Evolutionary conservation across 2,888 invertebrate genomes (phyloP).

Genomic region (Linnaemya tessellans): DNA sequence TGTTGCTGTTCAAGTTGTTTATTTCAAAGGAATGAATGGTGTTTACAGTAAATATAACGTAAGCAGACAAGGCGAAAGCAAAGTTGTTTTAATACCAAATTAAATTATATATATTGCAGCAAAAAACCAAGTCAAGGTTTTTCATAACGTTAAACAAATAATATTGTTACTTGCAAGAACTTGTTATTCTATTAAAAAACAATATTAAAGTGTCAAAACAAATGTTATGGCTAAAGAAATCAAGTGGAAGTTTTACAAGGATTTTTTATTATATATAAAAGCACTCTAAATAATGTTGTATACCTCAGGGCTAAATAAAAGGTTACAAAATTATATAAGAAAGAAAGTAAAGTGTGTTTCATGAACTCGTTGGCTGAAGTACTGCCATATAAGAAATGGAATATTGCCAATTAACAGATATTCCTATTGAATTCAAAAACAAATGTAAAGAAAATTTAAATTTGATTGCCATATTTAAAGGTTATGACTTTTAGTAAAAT

Average conservation of each 20-base stretch:
- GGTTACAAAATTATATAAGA: slow-evolving; percentile 5
- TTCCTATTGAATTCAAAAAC: not conserved
- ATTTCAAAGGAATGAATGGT: slow-evolving; percentile 29
- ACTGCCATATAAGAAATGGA: not conserved
- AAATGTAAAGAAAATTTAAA: not conserved
- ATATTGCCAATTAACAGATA: slow-evolving; percentile 25
- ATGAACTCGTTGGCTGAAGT: not conserved
- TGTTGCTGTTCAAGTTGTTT: not conserved
- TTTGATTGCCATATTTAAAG: not conserved
- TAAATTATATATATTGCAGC: slow-evolving; percentile 26
- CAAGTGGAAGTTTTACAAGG: slow-evolving; percentile 58
- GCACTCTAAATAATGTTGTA: not conserved
- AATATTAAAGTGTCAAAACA: slow-evolving; percentile 62
- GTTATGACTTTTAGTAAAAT: not conserved
- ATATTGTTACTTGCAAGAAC: slow-evolving; percentile 1
- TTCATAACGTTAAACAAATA: not conserved
- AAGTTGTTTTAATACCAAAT: slow-evolving; percentile 30
- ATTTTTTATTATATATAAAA: slow-evolving; percentile 26
- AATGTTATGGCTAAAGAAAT: slow-evolving; percentile 50
- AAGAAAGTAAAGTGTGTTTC: not conserved
- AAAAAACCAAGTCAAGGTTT: slow-evolving; percentile 34
- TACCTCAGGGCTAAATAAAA: slow-evolving; percentile 34
- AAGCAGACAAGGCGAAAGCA: not conserved
- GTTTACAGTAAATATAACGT: slow-evolving; percentile 20
- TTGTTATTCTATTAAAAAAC: slow-evolving; percentile 10